Conservation (phyloP, 2,113 vertebrate species). For the Chauna torquata region DNA sequence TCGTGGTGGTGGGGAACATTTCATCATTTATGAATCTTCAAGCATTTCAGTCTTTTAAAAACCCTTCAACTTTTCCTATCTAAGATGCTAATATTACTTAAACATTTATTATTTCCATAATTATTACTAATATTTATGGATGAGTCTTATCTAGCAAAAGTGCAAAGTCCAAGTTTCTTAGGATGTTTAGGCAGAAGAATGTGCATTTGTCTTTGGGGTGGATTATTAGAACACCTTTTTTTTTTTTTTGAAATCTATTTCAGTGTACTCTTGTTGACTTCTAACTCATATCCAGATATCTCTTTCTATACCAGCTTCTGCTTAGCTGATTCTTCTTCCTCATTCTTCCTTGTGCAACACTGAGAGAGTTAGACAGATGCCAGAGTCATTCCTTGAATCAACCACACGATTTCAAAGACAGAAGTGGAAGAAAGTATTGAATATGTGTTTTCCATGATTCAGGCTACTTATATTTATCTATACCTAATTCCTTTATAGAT, state of each 20-base stretch:
- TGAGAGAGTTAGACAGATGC: background rate
- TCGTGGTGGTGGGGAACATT: background rate
- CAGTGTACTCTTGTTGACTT: background rate
- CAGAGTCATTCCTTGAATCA: background rate
- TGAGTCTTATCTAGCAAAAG: background rate
- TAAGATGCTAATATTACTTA: no score
- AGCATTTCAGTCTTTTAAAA: background rate
- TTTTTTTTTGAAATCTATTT: background rate
- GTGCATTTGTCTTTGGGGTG: background rate
- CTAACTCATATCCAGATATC: background rate
- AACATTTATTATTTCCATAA: no score
- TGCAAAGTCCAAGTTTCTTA: background rate
- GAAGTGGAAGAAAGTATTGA: background rate
- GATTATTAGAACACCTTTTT: background rate
- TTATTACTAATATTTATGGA: background rate
- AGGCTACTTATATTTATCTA: background rate
- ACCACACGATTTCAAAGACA: background rate
- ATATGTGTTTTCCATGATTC: background rate
- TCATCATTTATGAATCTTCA: background rate
- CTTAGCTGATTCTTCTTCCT: background rate
- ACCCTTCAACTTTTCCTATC: background rate
- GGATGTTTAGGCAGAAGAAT: background rate
- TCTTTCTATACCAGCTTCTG: background rate
- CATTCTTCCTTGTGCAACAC: background rate
- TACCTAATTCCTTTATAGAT: background rate